A percentile compares a stretch with the other conserved stretches of the same genome.
These are phyloP conservation scores for Eupithecia centaureata DNA, from an alignment of 2,888 invertebrate species.

Conservation along the genomic window DNA sequence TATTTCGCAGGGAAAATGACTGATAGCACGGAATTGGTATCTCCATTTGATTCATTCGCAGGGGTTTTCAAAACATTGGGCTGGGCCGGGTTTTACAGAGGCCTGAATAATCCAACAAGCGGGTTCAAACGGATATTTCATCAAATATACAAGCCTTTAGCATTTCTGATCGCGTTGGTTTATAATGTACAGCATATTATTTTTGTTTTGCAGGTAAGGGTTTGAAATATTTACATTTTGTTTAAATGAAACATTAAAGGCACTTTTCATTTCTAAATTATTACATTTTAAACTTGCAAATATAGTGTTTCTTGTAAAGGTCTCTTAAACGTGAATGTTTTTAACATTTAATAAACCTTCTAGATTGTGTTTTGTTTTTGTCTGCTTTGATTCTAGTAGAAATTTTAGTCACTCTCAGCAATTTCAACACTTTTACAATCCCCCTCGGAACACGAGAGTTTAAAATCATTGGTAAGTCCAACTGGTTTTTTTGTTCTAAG, in stretches of 20 bases:
- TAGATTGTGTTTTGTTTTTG: not conserved
- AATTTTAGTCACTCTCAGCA: not conserved
- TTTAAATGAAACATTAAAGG: too few relatives aligned
- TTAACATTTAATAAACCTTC: not conserved
- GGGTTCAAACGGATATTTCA: conserved; percentile 41
- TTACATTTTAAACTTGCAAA: too few relatives aligned
- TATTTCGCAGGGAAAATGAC: conserved; percentile 38
- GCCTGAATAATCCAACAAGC: conserved; percentile 44
- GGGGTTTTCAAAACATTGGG: conserved; percentile 47
- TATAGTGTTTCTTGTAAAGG: too few relatives aligned
- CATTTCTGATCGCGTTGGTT: conserved; percentile 35
- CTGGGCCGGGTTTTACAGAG: conserved; percentile 50
- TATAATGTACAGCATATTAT: conserved; percentile 49
- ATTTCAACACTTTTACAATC: too few relatives aligned
- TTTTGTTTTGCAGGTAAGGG: conserved; percentile 49
- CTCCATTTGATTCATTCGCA: conserved; percentile 54
- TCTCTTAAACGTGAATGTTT: not conserved
- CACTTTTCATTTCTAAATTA: too few relatives aligned
- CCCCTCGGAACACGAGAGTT: too few relatives aligned
- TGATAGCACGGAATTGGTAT: conserved; percentile 40
- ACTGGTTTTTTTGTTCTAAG: too few relatives aligned
- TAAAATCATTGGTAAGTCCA: too few relatives aligned
- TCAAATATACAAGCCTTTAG: conserved; percentile 46
- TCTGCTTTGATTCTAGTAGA: not conserved
- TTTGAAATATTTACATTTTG: not conserved